Conservation (phyloP, 2,113 vertebrate species). For the Colinus virginianus region DNA sequence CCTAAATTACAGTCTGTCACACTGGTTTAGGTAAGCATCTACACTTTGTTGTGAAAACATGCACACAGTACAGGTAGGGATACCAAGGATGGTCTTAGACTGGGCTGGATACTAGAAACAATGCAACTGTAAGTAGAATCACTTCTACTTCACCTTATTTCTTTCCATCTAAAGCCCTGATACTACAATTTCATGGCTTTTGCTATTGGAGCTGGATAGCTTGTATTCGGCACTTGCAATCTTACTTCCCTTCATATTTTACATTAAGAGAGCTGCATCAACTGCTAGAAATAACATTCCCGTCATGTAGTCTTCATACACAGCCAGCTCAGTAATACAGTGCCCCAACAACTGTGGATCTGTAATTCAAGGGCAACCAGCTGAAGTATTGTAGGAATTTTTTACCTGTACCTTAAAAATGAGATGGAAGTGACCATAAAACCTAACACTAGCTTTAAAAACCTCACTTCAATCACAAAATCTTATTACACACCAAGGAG, state of each 20-base stretch:
- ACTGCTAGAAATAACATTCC: background rate
- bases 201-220: background rate
- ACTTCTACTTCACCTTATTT: background rate
- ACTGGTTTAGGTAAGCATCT: background rate
- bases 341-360: background rate
- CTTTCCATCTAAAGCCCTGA: background rate
- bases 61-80: background rate
- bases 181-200: background rate
- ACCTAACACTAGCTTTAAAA: background rate
- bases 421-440: background rate
- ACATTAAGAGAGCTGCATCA: background rate
- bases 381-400: background rate
- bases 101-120: background rate
- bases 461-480: background rate
- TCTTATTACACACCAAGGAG: background rate
- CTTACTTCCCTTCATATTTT: background rate
- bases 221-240: background rate
- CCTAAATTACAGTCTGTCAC: background rate
- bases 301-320: background rate
- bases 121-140: background rate
- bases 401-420: background rate
- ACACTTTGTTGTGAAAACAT: accelerated
- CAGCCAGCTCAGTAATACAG: background rate
- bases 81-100: background rate
- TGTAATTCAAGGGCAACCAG: background rate